Conservation (phyloP, 2,113 vertebrate genomes). For the Picathartes gymnocephalus region DNA sequence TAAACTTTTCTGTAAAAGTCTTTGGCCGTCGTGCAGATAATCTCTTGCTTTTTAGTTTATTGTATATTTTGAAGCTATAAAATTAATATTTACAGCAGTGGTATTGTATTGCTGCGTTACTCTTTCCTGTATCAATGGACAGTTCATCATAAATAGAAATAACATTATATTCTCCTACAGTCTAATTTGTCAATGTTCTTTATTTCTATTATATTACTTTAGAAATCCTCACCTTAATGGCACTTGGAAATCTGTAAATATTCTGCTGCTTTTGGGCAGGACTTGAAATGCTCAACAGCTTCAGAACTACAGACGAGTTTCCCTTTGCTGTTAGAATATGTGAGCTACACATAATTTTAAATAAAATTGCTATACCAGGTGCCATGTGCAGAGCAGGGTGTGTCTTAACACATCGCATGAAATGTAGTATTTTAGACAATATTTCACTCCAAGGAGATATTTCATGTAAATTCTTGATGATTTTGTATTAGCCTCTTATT, state of each 20-base stretch:
- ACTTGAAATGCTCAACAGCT: background rate
- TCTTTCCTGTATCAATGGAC: background rate
- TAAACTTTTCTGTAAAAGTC: background rate
- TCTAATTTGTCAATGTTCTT: background rate
- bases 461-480: background rate
- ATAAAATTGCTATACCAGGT: background rate
- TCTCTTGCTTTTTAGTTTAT: background rate
- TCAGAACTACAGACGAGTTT: background rate
- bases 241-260: background rate
- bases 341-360: background rate
- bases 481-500: background rate
- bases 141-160: background rate
- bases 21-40: background rate
- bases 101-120: background rate
- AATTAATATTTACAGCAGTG: background rate
- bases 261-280: background rate
- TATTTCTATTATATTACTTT: background rate
- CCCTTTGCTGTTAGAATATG: background rate
- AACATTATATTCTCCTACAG: background rate
- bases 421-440: background rate
- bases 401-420: background rate
- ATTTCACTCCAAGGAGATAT: background rate
- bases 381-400: background rate
- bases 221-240: background rate
- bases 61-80: background rate